phyloP scores from a whole-genome alignment of 2,888 invertebrate species.

The Apamea crenata region DNA sequence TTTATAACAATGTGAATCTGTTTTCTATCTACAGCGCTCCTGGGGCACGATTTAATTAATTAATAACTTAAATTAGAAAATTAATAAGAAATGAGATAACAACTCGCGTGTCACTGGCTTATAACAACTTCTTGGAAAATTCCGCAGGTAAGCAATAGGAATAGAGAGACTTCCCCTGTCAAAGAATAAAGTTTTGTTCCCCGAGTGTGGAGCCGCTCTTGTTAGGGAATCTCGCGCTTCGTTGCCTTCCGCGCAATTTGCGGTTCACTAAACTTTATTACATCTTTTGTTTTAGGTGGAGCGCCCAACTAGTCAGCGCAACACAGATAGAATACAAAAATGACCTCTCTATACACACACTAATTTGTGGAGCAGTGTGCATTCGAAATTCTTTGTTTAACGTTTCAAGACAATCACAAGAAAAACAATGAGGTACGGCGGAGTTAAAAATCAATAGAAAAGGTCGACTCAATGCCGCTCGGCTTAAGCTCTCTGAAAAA shows the following conservation, averaged over 20 bases:
- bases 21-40: not conserved
- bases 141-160: constrained; percentile 37
- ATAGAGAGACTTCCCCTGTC: constrained; percentile 31
- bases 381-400: constrained; percentile 58
- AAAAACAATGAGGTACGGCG: constrained; percentile 68
- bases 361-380: constrained; percentile 42
- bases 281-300: constrained; percentile 71
- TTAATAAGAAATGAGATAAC: not conserved
- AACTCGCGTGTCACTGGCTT: not conserved
- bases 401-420: constrained; percentile 62
- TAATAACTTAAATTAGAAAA: not conserved
- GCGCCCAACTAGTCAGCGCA: constrained; percentile 53
- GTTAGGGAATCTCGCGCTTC: constrained; percentile 71
- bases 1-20: not conserved
- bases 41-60: not conserved
- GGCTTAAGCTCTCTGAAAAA: constrained; percentile 77
- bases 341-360: constrained; percentile 8
- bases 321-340: constrained; percentile 43
- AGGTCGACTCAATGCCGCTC: constrained; percentile 73
- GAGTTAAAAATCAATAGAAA: constrained; percentile 76
- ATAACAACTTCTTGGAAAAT: constrained; percentile 31
- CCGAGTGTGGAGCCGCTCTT: constrained; percentile 57
- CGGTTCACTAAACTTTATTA: constrained; percentile 79
- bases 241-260: constrained; percentile 70
- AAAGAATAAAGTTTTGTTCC: constrained; percentile 60